Conservation (phyloP, 1,140 invertebrate species). For the Pinna nobilis region DNA sequence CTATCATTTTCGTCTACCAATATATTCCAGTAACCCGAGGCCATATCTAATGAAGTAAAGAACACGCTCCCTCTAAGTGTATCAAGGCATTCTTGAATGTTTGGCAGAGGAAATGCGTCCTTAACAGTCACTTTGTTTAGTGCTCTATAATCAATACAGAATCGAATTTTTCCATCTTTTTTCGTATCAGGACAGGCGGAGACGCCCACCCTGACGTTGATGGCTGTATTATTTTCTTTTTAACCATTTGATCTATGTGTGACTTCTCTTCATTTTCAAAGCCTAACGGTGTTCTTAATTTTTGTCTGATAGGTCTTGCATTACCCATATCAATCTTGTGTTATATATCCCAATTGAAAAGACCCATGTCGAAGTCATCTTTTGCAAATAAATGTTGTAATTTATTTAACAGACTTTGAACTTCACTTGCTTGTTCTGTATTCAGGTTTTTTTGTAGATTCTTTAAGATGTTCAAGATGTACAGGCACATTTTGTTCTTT, state of each 20-base stretch:
- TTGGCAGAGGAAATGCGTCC: slow-evolving; percentile 19
- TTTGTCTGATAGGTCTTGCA: slow-evolving; percentile 18
- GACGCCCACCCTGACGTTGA: slow-evolving; percentile 24
- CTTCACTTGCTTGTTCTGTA: neutral
- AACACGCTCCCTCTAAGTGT: neutral
- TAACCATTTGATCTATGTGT: slow-evolving; percentile 7
- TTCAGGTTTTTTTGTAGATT: neutral
- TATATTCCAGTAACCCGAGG: neutral
- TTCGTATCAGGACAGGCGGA: slow-evolving; percentile 6
- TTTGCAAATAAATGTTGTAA: slow-evolving; percentile 17
- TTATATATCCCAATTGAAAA: slow-evolving; percentile 11
- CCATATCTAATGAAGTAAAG: slow-evolving; percentile 9
- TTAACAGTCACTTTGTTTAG: slow-evolving; percentile 29
- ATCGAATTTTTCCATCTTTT: slow-evolving; percentile 19
- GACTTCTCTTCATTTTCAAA: slow-evolving; percentile 16
- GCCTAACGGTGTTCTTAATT: neutral
- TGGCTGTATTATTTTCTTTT: slow-evolving; percentile 5
- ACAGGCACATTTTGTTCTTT: neutral
- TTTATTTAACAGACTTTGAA: slow-evolving; percentile 4
- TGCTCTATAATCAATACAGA: slow-evolving; percentile 22
- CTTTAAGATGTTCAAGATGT: neutral
- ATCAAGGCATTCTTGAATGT: slow-evolving; percentile 17
- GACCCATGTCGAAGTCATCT: slow-evolving; percentile 13
- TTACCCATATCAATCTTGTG: slow-evolving; percentile 21
- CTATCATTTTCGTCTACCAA: slow-evolving; percentile 26